A percentile compares a stretch with the other conserved stretches of the same genome.
Conservation (phyloP, 2,888 invertebrate species). For the Drosophila aldrichi region DNA sequence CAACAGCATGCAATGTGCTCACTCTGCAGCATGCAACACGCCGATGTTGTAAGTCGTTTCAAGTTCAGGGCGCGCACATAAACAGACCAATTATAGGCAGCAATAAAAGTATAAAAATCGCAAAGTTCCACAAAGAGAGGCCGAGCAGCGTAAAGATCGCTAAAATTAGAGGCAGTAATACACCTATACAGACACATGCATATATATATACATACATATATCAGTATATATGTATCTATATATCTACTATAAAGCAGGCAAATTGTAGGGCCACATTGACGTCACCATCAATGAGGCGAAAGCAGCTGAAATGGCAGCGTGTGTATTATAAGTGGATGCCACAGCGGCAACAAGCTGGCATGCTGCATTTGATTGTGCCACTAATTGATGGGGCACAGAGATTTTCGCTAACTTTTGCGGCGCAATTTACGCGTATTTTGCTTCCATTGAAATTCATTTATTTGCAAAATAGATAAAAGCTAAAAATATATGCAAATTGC, state of each 20-base stretch:
- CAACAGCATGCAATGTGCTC: neutral
- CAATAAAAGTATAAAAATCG: conserved; percentile 53
- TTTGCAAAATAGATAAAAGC: conserved; percentile 63
- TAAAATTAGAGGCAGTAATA: conserved; percentile 52
- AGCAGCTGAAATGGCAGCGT: conserved; percentile 7
- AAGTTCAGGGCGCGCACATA: conserved; percentile 67
- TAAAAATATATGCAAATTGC: conserved; percentile 42
- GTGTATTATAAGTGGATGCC: conserved; percentile 31
- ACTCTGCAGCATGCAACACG: neutral
- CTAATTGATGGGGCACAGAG: conserved; percentile 43
- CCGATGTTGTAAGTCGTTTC: conserved; percentile 51
- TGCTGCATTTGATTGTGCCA: conserved; percentile 23
- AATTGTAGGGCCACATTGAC: conserved; percentile 65
- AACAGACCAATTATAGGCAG: conserved; percentile 75
- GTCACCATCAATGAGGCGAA: conserved; percentile 56
- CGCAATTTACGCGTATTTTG: conserved; percentile 54
- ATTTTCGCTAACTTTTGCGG: conserved; percentile 40
- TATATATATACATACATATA: neutral
- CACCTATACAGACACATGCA: neutral
- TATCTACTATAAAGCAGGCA: neutral
- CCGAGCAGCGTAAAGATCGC: conserved; percentile 32
- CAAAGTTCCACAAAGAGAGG: conserved; percentile 47
- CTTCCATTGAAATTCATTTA: conserved; percentile 61
- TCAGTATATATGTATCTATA: neutral
- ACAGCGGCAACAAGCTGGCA: conserved; percentile 8